Evolutionary conservation across 2,888 invertebrate species (phyloP).

Genomic region (Ariolimax columbianus): DNA sequence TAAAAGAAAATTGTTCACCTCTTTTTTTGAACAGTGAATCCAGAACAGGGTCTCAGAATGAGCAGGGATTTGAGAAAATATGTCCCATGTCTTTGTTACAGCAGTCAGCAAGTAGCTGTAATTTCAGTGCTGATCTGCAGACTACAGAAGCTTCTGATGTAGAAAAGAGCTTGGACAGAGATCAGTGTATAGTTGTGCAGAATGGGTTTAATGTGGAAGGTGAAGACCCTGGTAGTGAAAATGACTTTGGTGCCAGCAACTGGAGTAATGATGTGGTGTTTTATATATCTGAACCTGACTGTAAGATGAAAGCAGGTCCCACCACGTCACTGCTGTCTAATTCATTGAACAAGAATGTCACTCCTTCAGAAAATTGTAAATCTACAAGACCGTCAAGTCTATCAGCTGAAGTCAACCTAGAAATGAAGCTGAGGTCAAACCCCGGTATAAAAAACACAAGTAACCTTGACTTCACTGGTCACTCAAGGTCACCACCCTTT

Average conservation of each 20-base stretch:
- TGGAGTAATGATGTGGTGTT: conserved; percentile 32
- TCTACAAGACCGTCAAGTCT: conserved; percentile 15
- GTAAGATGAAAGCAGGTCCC: not conserved
- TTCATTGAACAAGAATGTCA: not conserved
- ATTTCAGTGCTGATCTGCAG: not conserved
- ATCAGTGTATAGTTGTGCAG: not conserved
- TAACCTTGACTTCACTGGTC: not conserved
- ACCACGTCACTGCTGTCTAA: not conserved
- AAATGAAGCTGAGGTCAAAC: conserved; percentile 32
- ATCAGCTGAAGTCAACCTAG: conserved; percentile 29
- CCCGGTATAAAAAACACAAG: not conserved
- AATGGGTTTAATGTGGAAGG: conserved; percentile 19
- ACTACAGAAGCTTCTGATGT: not conserved
- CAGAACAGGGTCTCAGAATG: not conserved
- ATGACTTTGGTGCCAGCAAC: not conserved
- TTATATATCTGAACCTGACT: conserved; percentile 29
- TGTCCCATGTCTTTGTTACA: not conserved
- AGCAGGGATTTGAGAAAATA: not conserved
- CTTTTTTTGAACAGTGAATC: not conserved
- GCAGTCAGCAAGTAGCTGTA: not conserved
- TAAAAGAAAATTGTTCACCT: too few relatives aligned
- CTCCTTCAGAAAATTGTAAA: not conserved
- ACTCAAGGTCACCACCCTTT: conserved; percentile 23
- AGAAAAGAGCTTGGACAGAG: not conserved
- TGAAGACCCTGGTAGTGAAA: not conserved